Conservation (phyloP, 2,888 invertebrate species). For the Silvanus unidentatus region DNA sequence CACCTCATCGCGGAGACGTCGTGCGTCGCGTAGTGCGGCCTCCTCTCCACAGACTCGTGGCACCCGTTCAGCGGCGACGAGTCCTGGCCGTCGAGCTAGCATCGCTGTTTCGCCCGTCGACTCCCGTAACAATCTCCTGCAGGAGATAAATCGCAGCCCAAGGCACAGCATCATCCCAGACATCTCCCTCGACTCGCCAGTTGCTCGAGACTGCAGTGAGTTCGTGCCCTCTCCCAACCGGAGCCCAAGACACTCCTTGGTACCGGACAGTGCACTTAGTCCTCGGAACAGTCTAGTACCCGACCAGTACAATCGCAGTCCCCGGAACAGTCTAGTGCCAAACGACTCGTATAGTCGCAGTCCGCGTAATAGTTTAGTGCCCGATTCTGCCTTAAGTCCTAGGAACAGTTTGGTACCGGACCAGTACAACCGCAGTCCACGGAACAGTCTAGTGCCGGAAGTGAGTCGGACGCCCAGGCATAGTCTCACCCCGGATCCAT, state of each 20-base stretch:
- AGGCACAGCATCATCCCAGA: constrained; percentile 44
- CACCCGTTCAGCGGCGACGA: constrained; percentile 45
- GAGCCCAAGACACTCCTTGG: constrained; percentile 53
- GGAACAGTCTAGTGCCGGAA: constrained; percentile 54
- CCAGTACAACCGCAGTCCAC: constrained; percentile 49
- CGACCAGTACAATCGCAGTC: constrained; percentile 46
- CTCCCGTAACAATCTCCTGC: constrained; percentile 34
- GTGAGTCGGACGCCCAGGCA: constrained; percentile 55
- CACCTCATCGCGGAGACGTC: constrained; percentile 58
- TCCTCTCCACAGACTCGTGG: constrained; percentile 59
- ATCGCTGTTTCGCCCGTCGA: constrained; percentile 44
- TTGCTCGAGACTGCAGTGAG: constrained; percentile 51
- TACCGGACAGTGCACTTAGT: constrained; percentile 51
- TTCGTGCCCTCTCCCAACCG: constrained; percentile 45
- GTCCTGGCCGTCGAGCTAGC: constrained; percentile 44
- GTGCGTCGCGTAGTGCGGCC: constrained; percentile 61
- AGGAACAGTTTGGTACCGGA: constrained; percentile 54
- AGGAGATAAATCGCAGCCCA: constrained; percentile 47
- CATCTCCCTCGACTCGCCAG: constrained; percentile 44
- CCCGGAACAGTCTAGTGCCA: constrained; percentile 55
- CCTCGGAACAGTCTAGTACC: constrained; percentile 60
- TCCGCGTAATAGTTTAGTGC: constrained; percentile 48
- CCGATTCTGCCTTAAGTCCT: constrained; percentile 42
- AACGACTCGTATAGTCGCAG: constrained; percentile 55
- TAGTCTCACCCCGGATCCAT: constrained; percentile 57